Conservation (phyloP, 2,113 vertebrate genomes). For the Tinamus guttatus region DNA sequence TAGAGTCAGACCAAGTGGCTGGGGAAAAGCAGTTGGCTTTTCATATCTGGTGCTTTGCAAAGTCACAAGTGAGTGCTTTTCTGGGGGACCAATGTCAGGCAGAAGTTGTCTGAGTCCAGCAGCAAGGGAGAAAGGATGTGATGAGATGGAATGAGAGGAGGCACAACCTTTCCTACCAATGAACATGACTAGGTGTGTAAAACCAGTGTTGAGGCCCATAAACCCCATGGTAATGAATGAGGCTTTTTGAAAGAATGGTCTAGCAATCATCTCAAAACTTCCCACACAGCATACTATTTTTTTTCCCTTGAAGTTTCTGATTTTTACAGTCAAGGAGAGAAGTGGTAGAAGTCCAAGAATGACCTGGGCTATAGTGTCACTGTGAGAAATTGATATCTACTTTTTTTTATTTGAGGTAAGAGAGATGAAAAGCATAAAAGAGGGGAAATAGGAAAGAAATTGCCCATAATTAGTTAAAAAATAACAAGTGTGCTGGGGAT, state of each 20-base stretch:
- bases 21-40: not conserved
- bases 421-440: not conserved
- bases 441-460: not conserved
- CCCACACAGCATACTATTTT: not conserved
- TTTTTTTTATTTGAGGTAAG: not conserved
- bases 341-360: not conserved
- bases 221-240: fast-evolving
- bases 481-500: not conserved
- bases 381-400: not conserved
- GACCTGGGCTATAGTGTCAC: not conserved
- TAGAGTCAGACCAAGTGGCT: not conserved
- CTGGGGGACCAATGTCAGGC: not conserved
- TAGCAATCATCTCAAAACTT: not conserved
- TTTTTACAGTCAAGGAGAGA: not conserved
- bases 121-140: not conserved
- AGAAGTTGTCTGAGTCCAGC: not conserved
- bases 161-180: fast-evolving
- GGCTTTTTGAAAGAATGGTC: not conserved
- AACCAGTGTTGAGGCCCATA: fast-evolving
- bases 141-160: not conserved
- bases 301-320: not conserved
- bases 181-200: fast-evolving
- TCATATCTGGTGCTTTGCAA: too few relatives aligned
- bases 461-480: fast-evolving
- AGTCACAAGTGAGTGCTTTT: fast-evolving